Conservation (phyloP, 2,797 vertebrate species). For the Tamandua tetradactyla region DNA sequence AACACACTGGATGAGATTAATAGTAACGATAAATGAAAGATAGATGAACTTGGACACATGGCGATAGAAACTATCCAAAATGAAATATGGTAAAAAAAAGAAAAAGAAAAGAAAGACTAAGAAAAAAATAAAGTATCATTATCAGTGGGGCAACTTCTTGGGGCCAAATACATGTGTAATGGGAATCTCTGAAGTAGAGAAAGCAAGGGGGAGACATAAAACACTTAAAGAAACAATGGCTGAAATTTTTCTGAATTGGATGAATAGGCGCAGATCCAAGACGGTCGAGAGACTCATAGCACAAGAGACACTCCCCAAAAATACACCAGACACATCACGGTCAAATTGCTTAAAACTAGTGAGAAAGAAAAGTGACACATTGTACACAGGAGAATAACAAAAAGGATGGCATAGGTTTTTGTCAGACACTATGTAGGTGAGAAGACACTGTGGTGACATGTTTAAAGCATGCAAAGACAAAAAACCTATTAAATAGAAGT, state of each 20-base stretch:
- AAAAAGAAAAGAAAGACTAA: background rate
- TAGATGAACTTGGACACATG: background rate
- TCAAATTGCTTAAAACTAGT: background rate
- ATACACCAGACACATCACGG: background rate
- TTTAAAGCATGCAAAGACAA: background rate
- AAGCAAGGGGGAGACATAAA: background rate
- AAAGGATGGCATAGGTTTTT: background rate
- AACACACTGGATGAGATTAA: background rate
- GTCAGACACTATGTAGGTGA: background rate
- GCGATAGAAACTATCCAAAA: background rate
- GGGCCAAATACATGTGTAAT: background rate
- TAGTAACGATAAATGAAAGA: background rate
- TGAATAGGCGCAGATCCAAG: background rate
- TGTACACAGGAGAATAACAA: background rate
- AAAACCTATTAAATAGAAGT: background rate
- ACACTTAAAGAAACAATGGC: conserved; percentile 13
- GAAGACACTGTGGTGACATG: background rate
- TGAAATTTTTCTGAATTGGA: conserved; percentile 10
- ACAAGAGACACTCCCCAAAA: background rate
- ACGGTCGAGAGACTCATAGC: background rate
- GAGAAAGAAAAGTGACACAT: background rate
- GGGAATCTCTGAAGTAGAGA: background rate
- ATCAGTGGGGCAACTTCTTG: background rate
- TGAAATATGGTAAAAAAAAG: background rate
- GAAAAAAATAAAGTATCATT: background rate